Percentiles rank a stretch among this genome's conserved stretches.
Conservation (phyloP, 2,888 invertebrate species). For the Glaucopsyche alexis region DNA sequence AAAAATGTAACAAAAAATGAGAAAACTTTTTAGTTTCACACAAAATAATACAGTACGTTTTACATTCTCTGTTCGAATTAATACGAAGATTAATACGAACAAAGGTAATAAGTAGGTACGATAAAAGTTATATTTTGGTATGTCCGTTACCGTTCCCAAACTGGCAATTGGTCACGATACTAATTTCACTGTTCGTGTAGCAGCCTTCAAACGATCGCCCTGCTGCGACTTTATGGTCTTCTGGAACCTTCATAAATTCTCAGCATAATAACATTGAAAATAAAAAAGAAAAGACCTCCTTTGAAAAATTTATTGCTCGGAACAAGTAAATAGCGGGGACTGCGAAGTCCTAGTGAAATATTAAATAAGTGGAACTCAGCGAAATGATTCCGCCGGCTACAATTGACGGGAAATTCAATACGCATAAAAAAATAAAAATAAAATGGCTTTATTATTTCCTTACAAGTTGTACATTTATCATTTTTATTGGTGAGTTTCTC, state of each 20-base stretch:
- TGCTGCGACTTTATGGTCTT: slow-evolving; percentile 7
- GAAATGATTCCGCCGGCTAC: neutral
- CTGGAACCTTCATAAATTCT: slow-evolving; percentile 19
- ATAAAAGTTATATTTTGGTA: neutral
- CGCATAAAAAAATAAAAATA: too few species aligned
- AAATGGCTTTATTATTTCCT: too few species aligned
- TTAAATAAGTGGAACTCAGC: slow-evolving; percentile 1
- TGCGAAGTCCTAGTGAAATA: slow-evolving; percentile 15
- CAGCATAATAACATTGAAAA: slow-evolving; percentile 20
- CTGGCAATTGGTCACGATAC: neutral
- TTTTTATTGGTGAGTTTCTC: too few species aligned
- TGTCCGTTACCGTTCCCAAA: neutral
- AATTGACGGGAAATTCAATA: neutral
- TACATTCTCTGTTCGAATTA: too few species aligned
- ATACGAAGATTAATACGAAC: too few species aligned
- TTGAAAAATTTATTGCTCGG: slow-evolving; percentile 12
- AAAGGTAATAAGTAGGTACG: too few species aligned
- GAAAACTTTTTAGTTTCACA: too few species aligned
- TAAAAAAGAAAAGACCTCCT: neutral
- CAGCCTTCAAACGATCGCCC: slow-evolving; percentile 10
- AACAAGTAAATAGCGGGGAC: neutral
- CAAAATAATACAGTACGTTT: too few species aligned
- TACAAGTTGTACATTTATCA: too few species aligned
- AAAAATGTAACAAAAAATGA: too few species aligned
- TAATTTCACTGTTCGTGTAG: slow-evolving; percentile 8